A percentile compares a stretch with the other conserved stretches of the same genome.
Conservation (phyloP, 2,113 vertebrate species). For the Poeciliopsis occidentalis region DNA sequence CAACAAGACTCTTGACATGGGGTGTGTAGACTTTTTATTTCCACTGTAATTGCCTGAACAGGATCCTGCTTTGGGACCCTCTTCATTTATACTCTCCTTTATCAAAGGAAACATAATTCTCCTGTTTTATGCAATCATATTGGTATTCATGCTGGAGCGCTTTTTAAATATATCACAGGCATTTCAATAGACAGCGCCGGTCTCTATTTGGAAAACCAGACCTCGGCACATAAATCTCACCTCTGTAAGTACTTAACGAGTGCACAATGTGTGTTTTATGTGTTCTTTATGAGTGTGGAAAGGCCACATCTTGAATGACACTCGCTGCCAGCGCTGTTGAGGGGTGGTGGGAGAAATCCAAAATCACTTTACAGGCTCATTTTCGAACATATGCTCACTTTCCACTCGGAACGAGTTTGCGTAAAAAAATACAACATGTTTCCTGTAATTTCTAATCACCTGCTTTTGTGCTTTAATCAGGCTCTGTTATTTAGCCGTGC, state of each 20-base stretch:
- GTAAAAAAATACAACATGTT: constrained; percentile 60
- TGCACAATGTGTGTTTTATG: constrained; percentile 80
- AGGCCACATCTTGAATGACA: constrained; percentile 78
- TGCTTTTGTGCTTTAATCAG: constrained; percentile 49
- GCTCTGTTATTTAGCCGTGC: constrained; percentile 52
- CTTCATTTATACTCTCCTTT: constrained; percentile 20
- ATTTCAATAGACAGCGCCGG: constrained; percentile 56
- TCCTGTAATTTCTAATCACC: constrained; percentile 39
- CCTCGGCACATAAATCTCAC: constrained; percentile 75
- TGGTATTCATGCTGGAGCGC: constrained; percentile 45
- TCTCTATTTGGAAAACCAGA: constrained; percentile 66
- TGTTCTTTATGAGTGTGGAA: constrained; percentile 77
- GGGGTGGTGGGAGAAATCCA: constrained; percentile 17
- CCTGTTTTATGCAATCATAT: constrained; percentile 38
- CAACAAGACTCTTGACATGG: not conserved
- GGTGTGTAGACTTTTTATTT: not conserved
- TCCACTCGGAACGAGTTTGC: constrained; percentile 49
- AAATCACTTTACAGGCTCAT: constrained; percentile 67
- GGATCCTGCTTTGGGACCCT: not conserved
- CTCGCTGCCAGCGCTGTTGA: constrained; percentile 55
- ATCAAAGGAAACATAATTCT: constrained; percentile 31
- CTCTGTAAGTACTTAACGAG: constrained; percentile 75
- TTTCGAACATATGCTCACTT: constrained; percentile 74
- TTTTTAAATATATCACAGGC: constrained; percentile 56
- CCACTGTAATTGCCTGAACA: not conserved